These are phyloP conservation scores for Dasyprocta punctata DNA, from an alignment of 2,113 vertebrate species.

Conservation along the genomic window DNA sequence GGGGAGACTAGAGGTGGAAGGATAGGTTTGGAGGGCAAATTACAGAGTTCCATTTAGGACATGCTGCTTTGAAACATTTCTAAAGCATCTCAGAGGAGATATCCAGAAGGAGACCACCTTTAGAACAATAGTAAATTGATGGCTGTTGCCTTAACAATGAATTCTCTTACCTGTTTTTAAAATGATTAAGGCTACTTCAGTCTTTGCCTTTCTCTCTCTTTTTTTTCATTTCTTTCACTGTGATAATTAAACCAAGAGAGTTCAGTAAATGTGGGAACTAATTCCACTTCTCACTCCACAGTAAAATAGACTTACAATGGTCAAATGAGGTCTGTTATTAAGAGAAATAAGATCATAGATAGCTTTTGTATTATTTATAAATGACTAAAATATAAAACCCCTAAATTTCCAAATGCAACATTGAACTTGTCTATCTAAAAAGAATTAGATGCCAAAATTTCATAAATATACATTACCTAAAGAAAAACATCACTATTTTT, in stretches of 20 bases:
- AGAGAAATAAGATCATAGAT: neutral
- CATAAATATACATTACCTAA: neutral
- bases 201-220: neutral
- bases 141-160: neutral
- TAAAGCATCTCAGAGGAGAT: neutral
- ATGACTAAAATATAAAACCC: neutral
- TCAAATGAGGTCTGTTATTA: neutral
- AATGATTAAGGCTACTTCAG: neutral
- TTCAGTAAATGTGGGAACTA: neutral
- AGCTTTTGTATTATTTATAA: neutral
- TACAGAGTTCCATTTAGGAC: neutral
- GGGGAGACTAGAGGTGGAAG: neutral
- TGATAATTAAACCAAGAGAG: neutral
- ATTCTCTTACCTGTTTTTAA: neutral
- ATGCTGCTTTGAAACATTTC: neutral
- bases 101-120: neutral
- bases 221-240: neutral
- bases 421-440: neutral
- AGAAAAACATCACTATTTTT: neutral
- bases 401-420: neutral
- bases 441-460: neutral
- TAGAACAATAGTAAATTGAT: neutral
- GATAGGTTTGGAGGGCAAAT: neutral
- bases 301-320: neutral
- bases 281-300: neutral